phyloP scores from a whole-genome alignment of 2,888 invertebrate species.

The Leucophenga maculata region DNA sequence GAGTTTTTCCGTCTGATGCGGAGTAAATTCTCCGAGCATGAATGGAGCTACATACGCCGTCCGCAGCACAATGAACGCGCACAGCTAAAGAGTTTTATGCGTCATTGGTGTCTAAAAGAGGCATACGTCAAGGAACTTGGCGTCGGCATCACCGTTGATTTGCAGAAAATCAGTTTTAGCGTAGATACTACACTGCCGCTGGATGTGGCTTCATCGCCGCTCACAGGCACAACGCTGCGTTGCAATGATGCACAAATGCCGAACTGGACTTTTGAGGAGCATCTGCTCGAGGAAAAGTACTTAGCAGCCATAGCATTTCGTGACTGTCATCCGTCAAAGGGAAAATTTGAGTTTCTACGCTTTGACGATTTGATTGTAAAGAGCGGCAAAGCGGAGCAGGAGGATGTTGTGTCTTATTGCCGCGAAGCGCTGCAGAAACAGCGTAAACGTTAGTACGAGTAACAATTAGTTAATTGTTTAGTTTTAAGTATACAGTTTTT shows the following conservation, averaged over 20 bases:
- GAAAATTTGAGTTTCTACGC: slow-evolving; percentile 74
- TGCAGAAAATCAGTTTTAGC: slow-evolving; percentile 84
- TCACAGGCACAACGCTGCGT: slow-evolving; percentile 79
- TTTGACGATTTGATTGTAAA: slow-evolving; percentile 77
- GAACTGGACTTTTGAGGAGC: slow-evolving; percentile 88
- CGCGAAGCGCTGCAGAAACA: slow-evolving; percentile 58
- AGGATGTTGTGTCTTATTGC: slow-evolving; percentile 59
- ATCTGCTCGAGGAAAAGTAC: slow-evolving; percentile 82
- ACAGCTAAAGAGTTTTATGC: slow-evolving; percentile 86
- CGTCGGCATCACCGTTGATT: slow-evolving; percentile 84
- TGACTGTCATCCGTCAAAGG: slow-evolving; percentile 58
- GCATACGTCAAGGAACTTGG: slow-evolving; percentile 94
- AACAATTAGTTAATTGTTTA: neutral
- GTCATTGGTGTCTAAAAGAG: slow-evolving; percentile 95
- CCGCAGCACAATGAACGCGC: slow-evolving; percentile 74
- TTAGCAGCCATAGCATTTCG: slow-evolving; percentile 83
- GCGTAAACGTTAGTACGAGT: slow-evolving; percentile 46
- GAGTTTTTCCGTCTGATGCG: slow-evolving; percentile 94
- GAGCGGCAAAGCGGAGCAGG: slow-evolving; percentile 37
- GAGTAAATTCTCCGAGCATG: slow-evolving; percentile 83
- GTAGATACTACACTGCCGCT: slow-evolving; percentile 75
- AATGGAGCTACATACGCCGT: slow-evolving; percentile 84
- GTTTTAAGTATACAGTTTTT: slow-evolving; percentile 13
- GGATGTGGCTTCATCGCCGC: slow-evolving; percentile 70
- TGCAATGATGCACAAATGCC: slow-evolving; percentile 76